Evolutionary conservation across 2,113 vertebrate genomes (phyloP).

Genomic region (Gyps fulvus): DNA sequence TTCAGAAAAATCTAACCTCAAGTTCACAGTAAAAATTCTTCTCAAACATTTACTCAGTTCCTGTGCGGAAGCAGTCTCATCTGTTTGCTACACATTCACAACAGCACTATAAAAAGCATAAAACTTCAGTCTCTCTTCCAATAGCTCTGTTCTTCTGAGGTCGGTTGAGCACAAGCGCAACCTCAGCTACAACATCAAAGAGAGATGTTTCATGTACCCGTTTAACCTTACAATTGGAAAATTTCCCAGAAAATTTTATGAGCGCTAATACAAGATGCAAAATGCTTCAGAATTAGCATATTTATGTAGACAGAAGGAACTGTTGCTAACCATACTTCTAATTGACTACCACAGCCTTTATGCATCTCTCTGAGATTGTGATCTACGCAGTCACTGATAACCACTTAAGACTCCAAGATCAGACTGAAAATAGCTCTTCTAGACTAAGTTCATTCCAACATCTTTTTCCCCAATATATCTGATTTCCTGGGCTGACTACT

Average conservation of each 20-base stretch:
- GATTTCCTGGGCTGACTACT: not conserved
- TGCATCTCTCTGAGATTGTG: not conserved
- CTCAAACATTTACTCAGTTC: constrained; percentile 3
- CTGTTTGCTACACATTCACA: not conserved
- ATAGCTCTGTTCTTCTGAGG: not conserved
- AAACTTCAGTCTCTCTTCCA: not conserved
- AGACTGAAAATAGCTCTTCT: not conserved
- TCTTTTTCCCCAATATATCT: not conserved
- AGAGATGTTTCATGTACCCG: not conserved
- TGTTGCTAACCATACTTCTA: not conserved
- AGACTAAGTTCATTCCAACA: not conserved
- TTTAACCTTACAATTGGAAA: not conserved
- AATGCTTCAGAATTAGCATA: not conserved
- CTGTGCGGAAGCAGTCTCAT: not conserved
- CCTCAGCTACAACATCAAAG: not conserved
- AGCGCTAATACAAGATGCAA: not conserved
- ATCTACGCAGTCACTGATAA: not conserved
- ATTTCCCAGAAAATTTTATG: not conserved
- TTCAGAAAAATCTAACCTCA: constrained; percentile 33
- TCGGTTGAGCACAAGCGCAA: not conserved
- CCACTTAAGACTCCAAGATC: not conserved
- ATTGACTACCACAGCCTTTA: not conserved
- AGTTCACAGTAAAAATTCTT: constrained; percentile 31
- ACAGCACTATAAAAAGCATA: not conserved
- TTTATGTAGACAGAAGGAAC: not conserved